Conservation (phyloP, 2,113 vertebrate genomes). For the Carassius carassius region DNA sequence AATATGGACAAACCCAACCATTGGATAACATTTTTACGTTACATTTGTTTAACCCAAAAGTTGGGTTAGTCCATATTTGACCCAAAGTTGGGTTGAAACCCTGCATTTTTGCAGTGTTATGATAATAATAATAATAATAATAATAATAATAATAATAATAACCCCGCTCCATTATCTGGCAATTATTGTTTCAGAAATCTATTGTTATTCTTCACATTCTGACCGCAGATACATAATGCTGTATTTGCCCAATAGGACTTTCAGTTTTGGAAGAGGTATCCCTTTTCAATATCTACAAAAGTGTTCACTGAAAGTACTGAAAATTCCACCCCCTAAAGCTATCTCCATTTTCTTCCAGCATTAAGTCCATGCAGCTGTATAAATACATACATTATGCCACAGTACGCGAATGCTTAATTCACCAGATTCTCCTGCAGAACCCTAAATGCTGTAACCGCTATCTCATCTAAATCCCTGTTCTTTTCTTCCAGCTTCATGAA, state of each 20-base stretch:
- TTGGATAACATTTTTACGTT: no score
- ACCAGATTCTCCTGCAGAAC: slow-evolving; percentile 6
- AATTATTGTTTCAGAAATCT: no score
- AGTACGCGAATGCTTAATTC: neutral
- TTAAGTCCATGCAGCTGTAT: slow-evolving; percentile 17
- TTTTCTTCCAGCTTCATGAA: slow-evolving; percentile 22
- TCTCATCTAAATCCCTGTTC: slow-evolving; percentile 21
- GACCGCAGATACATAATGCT: neutral
- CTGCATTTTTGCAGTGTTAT: no score
- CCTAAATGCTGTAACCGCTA: neutral
- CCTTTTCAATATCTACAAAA: neutral
- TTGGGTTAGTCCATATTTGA: no score
- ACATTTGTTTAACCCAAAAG: no score
- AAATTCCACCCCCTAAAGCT: neutral
- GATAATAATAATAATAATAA: no score
- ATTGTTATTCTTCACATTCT: neutral
- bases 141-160: no score
- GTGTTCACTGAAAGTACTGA: neutral
- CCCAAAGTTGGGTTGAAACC: no score
- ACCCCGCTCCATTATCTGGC: no score
- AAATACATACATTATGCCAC: slow-evolving; percentile 17
- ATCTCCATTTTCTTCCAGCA: neutral
- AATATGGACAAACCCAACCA: no score
- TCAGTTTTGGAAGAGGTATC: neutral
- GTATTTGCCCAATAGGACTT: neutral